A percentile compares a stretch with the other conserved stretches of the same genome.
Conservation (phyloP, 2,888 invertebrate genomes). For the Noctuana brunneofusca region DNA sequence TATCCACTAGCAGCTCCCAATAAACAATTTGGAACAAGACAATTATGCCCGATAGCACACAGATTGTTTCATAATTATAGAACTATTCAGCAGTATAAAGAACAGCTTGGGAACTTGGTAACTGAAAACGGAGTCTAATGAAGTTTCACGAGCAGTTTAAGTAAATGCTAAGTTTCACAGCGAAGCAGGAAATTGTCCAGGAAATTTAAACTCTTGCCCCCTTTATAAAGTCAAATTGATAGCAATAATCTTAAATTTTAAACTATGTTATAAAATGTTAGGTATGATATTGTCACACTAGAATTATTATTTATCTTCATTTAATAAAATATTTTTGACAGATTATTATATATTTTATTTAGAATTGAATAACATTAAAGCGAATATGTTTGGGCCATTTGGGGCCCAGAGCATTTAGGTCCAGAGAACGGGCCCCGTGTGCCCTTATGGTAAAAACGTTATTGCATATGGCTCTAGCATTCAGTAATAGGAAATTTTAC, state of each 20-base stretch:
- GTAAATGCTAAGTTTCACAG: slow-evolving; percentile 13
- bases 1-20: neutral
- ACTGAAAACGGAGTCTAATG: slow-evolving; percentile 2
- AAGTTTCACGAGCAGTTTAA: slow-evolving; percentile 7
- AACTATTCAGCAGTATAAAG: neutral
- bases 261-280: neutral
- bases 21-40: neutral
- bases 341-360: too few species aligned
- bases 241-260: neutral
- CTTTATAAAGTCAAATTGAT: neutral
- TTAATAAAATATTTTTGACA: too few species aligned
- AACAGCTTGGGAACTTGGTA: slow-evolving; percentile 3
- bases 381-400: too few species aligned
- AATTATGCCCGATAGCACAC: neutral
- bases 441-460: too few species aligned
- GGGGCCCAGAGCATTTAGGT: too few species aligned
- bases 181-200: neutral
- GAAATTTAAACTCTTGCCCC: slow-evolving; percentile 5
- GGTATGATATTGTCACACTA: too few species aligned
- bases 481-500: too few species aligned
- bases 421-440: too few species aligned
- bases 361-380: too few species aligned
- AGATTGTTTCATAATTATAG: neutral
- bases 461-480: too few species aligned
- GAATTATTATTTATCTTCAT: too few species aligned